Conservation (phyloP, 2,888 invertebrate genomes). For the Eulithis prunata region DNA sequence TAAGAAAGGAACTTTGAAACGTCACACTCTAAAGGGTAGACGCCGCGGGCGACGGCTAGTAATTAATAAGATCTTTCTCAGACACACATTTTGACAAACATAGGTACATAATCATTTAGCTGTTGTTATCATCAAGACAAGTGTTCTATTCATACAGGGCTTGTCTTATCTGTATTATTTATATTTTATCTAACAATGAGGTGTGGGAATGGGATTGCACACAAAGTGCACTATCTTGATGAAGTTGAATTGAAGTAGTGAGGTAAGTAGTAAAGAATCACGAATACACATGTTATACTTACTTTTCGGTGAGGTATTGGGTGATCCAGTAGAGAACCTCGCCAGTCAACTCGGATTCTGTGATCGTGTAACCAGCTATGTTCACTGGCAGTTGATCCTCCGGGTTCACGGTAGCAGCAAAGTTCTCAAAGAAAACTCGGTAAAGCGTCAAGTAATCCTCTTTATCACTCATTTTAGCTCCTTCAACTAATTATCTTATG, state of each 20-base stretch:
- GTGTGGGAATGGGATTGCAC: constrained; percentile 28
- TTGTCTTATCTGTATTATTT: constrained; percentile 45
- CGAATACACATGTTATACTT: constrained; percentile 62
- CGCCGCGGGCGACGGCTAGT: no score
- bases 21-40: no score
- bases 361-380: constrained; percentile 87
- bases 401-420: constrained; percentile 87
- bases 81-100: constrained; percentile 3
- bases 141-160: constrained; percentile 27
- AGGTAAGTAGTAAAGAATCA: not conserved
- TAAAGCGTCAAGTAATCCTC: constrained; percentile 89
- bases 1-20: no score
- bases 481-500: constrained; percentile 45
- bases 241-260: not conserved
- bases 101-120: constrained; percentile 2
- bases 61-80: not conserved
- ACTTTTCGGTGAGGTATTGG: constrained; percentile 91
- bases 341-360: constrained; percentile 88
- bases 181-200: constrained; percentile 39
- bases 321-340: constrained; percentile 91
- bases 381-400: constrained; percentile 90
- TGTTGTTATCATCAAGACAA: constrained; percentile 22
- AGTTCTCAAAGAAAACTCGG: constrained; percentile 89
- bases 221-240: constrained; percentile 3
- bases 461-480: constrained; percentile 79